A percentile compares a stretch with the other conserved stretches of the same genome.
These are phyloP conservation scores for Notolabrus celidotus DNA, from an alignment of 2,797 vertebrate genomes.

Conservation along the genomic window DNA sequence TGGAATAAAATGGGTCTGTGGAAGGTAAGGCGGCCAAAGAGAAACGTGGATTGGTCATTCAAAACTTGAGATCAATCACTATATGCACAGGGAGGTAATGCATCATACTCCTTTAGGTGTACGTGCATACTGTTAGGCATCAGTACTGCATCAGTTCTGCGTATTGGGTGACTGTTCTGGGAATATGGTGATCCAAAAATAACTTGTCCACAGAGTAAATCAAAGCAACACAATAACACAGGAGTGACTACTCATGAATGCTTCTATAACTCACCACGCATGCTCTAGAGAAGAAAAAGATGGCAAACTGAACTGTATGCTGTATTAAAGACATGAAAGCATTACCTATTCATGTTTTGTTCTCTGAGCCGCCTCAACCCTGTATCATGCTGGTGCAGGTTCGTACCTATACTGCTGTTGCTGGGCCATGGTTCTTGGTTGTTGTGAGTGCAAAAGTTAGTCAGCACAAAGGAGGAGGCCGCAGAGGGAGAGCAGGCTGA, in stretches of 20 bases:
- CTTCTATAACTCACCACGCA: not conserved
- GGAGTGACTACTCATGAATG: not conserved
- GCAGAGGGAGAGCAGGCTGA: slow-evolving; percentile 64
- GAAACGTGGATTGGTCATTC: not conserved
- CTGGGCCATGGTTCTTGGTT: slow-evolving; percentile 74
- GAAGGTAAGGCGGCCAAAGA: not conserved
- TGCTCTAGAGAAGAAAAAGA: not conserved
- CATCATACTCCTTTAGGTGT: not conserved
- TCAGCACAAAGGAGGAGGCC: slow-evolving; percentile 39
- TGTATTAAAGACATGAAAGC: not conserved
- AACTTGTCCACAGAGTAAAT: slow-evolving; percentile 39
- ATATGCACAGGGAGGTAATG: not conserved
- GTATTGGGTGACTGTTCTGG: slow-evolving; percentile 10
- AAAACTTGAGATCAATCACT: not conserved
- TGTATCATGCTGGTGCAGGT: not conserved
- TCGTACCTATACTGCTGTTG: slow-evolving; percentile 79
- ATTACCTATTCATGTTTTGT: not conserved
- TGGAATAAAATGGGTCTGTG: not conserved
- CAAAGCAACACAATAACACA: slow-evolving; percentile 5
- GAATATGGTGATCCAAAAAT: slow-evolving; percentile 55
- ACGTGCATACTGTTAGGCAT: not conserved
- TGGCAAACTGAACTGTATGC: not conserved
- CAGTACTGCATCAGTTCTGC: slow-evolving; percentile 5
- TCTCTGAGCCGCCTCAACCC: not conserved
- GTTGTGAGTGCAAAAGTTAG: slow-evolving; percentile 43